phyloP scores from a whole-genome alignment of 2,797 vertebrate genomes.

The Micrastur ruficollis region DNA sequence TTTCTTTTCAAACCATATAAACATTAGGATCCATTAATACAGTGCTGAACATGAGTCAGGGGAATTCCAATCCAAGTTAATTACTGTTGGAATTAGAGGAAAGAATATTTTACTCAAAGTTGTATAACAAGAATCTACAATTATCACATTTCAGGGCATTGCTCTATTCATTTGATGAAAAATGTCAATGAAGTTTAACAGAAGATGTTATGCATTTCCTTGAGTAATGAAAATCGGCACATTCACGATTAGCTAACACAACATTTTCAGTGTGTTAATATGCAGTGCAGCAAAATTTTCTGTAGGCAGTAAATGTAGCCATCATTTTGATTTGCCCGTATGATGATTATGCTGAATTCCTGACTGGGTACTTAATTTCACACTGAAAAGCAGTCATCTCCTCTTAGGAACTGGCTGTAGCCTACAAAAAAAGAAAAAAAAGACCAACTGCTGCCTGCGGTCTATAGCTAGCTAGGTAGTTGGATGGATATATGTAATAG shows the following conservation, averaged over 20 bases:
- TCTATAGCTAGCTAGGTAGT: not conserved
- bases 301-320: slow-evolving; percentile 59
- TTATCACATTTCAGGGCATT: slow-evolving; percentile 43
- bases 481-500: not conserved
- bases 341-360: slow-evolving; percentile 57
- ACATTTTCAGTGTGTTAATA: slow-evolving; percentile 55
- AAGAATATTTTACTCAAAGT: slow-evolving; percentile 29
- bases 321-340: slow-evolving; percentile 54
- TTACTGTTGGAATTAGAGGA: slow-evolving; percentile 64
- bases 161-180: slow-evolving; percentile 41
- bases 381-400: slow-evolving; percentile 28
- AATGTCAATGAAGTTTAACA: slow-evolving; percentile 54
- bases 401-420: not conserved
- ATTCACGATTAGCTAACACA: slow-evolving; percentile 54
- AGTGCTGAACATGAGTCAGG: slow-evolving; percentile 40
- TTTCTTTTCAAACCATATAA: slow-evolving; percentile 33
- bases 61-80: slow-evolving; percentile 63
- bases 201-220: slow-evolving; percentile 36
- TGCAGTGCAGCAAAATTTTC: slow-evolving; percentile 45
- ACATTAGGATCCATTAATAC: slow-evolving; percentile 39
- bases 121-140: slow-evolving; percentile 28
- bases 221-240: slow-evolving; percentile 45
- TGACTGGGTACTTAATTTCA: slow-evolving; percentile 56
- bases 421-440: not conserved
- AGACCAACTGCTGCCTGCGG: not conserved